Conservation (phyloP, 2,797 vertebrate species). For the Dryobates pubescens region DNA sequence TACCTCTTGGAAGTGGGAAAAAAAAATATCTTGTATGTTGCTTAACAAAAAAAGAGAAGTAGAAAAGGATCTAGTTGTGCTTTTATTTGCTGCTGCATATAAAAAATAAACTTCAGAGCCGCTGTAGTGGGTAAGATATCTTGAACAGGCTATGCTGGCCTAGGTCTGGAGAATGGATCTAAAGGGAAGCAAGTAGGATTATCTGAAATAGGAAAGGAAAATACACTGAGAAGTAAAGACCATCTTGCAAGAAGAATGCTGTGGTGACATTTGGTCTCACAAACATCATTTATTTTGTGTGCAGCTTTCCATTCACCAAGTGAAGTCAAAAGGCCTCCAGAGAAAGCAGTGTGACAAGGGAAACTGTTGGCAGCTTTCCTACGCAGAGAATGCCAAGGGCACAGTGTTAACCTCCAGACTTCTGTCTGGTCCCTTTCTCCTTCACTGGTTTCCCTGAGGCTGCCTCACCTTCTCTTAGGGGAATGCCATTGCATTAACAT, state of each 20-base stretch:
- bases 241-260: neutral
- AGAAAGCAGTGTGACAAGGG: conserved; percentile 13
- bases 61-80: neutral
- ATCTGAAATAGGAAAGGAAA: neutral
- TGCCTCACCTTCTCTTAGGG: neutral
- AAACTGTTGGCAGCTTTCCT: conserved; percentile 28
- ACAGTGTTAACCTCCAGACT: neutral
- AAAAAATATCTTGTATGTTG: neutral
- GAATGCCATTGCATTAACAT: neutral
- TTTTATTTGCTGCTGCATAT: neutral
- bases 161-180: neutral
- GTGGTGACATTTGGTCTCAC: neutral
- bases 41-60: neutral
- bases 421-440: neutral
- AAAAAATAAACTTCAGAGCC: neutral
- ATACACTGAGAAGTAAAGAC: neutral
- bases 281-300: neutral
- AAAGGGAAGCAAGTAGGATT: neutral
- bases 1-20: neutral
- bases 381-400: conserved; percentile 21
- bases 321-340: conserved; percentile 19
- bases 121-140: neutral
- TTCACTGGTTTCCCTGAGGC: neutral
- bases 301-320: conserved; percentile 13
- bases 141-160: rapidly evolving